phyloP scores from a whole-genome alignment of 2,113 vertebrate genomes.

The Phaethornis superciliosus region DNA sequence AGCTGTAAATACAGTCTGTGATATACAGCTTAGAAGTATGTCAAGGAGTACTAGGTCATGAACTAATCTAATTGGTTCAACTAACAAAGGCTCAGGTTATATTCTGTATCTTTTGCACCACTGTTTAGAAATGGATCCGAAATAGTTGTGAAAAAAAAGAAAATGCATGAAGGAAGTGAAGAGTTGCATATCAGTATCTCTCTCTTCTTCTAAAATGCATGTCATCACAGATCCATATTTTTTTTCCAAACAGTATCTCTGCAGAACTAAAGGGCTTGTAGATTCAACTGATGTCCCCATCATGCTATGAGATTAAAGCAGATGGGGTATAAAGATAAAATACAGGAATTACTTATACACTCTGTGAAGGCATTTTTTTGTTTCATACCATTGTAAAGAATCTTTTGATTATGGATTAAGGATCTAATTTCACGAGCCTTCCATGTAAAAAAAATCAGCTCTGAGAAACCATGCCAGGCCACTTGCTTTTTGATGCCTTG shows the following conservation, averaged over 20 bases:
- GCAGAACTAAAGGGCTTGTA: conserved; percentile 31
- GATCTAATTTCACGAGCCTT: conserved; percentile 58
- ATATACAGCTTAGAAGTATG: not conserved
- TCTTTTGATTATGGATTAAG: conserved; percentile 52
- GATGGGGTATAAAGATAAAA: conserved; percentile 11
- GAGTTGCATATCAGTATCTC: not conserved
- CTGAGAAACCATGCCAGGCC: conserved; percentile 11
- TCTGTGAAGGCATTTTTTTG: conserved; percentile 31
- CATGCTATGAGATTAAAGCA: conserved; percentile 46
- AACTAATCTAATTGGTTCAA: not conserved
- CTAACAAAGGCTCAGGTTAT: not conserved
- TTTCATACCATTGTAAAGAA: conserved; percentile 32
- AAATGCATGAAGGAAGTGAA: not conserved
- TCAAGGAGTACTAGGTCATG: not conserved
- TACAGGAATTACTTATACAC: not conserved
- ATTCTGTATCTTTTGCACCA: not conserved
- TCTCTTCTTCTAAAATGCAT: not conserved
- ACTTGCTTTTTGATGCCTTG: conserved; percentile 46
- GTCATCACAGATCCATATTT: not conserved
- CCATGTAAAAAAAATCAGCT: conserved; percentile 59
- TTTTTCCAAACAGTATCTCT: not conserved
- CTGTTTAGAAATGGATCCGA: not conserved
- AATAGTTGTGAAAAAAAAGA: not conserved
- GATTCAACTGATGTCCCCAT: conserved; percentile 13
- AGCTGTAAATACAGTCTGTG: not conserved